Evolutionary conservation across 2,888 invertebrate species (phyloP), one percentile per base, ranked within the genome.

Genomic region (Ferdinandea cuprea): DNA sequence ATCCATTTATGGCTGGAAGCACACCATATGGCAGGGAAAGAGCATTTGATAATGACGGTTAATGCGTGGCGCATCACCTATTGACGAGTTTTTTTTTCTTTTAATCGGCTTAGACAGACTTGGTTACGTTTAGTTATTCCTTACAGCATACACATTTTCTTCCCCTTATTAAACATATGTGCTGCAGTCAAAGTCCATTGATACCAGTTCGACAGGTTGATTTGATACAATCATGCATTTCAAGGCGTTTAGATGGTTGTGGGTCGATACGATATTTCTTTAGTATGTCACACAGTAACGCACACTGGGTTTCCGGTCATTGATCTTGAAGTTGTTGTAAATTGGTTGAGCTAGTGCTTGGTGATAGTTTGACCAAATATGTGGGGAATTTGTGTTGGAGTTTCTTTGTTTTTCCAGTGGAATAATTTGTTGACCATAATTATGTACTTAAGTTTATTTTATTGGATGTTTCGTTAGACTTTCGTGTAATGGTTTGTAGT

Each of bases 1-100:
- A 59, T 54, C 52, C 61, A 54, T 77, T 63, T 77, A 77, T 61
- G 77, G 77, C 46, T 69, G 46, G 37, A 30, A 69, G 77, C 77
- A 61, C 69, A 69, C 77, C 77, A 77, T 77, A 77, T 77, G 77
- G 77, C 54, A 21, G 44, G 28, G 17, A 42, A n/a, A n/a, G 32
- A 44, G 35, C 63, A 15, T 54, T 66, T 61, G 54, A 13, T 56
- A 61, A 61, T 77, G 46, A 69, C 69, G 61, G 56, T 56, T 32
- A 61, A 52, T 68, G 50, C 59, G 68, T 54, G 50, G 50, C 58
- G 66, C 59, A 52, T 74, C 25, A 37, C 9, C 19, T 68, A 8
- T 37, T 46, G 7, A 13, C 50, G 21, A n/a, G n/a, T 25, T 61
- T 44, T 54, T 17, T 44, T 61, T 52, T 17, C 1, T 44, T 3